Evolutionary conservation across 2,797 vertebrate genomes (phyloP).

Genomic region (Sebastes hubbsi): DNA sequence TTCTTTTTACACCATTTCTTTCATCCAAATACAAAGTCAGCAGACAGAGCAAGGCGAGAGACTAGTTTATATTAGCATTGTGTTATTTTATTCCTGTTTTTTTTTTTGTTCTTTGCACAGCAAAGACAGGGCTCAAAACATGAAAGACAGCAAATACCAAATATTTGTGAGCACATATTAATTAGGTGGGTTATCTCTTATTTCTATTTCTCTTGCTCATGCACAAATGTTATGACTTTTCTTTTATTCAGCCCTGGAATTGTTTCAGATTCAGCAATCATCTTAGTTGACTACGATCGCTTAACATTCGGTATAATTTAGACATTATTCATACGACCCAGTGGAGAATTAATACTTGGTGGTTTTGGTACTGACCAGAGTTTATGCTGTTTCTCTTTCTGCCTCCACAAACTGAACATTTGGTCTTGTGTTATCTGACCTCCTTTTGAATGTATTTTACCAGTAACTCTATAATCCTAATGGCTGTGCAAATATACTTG

Average conservation of each 20-base stretch:
- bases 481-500: conserved; percentile 58
- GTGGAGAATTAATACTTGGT: conserved; percentile 31
- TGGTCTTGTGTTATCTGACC: conserved; percentile 53
- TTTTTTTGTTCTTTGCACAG: not conserved
- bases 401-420: conserved; percentile 42
- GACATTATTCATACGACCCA: conserved; percentile 22
- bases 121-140: conserved; percentile 19
- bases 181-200: not conserved
- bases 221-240: not conserved
- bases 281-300: not conserved
- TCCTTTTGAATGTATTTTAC: conserved; percentile 74
- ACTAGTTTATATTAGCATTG: not conserved
- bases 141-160: conserved; percentile 49
- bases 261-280: not conserved
- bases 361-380: conserved; percentile 21
- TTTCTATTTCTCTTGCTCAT: not conserved
- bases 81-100: not conserved
- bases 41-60: not conserved
- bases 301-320: not conserved
- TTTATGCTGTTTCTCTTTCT: conserved; percentile 31
- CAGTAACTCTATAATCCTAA: conserved; percentile 67
- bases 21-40: conserved; percentile 1
- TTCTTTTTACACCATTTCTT: not conserved
- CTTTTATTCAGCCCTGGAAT: not conserved
- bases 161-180: conserved; percentile 33